phyloP scores from a whole-genome alignment of 2,797 vertebrate genomes.

The Pantherophis vulpinus region DNA sequence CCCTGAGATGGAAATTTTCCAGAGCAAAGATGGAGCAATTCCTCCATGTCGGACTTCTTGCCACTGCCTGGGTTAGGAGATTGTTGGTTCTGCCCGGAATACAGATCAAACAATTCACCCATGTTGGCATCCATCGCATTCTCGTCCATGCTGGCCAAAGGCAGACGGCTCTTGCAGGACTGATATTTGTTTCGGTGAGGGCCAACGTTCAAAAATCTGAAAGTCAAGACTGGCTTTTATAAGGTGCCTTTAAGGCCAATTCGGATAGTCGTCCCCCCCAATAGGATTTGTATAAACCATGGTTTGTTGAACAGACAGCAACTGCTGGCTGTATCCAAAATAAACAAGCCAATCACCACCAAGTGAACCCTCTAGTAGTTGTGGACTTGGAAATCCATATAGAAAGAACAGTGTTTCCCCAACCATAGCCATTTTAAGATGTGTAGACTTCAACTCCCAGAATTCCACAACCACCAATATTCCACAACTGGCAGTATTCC shows the following conservation, averaged over 20 bases:
- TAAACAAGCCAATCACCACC: neutral
- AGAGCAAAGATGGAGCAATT: conserved; percentile 88
- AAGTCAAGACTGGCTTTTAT: conserved; percentile 3
- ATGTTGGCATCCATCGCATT: conserved; percentile 99
- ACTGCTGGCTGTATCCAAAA: neutral
- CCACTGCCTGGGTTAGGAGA: conserved; percentile 28
- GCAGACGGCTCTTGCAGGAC: conserved; percentile 81
- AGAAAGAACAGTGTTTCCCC: neutral
- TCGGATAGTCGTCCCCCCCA: neutral
- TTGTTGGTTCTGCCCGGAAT: conserved; percentile 82
- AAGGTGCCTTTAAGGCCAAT: too few relatives aligned
- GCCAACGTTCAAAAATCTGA: conserved; percentile 78
- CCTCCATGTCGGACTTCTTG: conserved; percentile 79
- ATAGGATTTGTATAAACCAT: neutral
- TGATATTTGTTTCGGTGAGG: conserved; percentile 76
- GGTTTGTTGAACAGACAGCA: neutral
- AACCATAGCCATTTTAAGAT: neutral
- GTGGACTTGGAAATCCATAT: neutral
- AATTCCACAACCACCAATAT: neutral
- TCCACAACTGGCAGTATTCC: neutral
- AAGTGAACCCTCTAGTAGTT: neutral
- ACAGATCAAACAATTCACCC: conserved; percentile 90
- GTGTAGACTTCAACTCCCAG: neutral
- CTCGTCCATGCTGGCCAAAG: conserved; percentile 89
- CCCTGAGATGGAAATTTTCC: conserved; percentile 82